A percentile compares a stretch with the other conserved stretches of the same genome.
These are phyloP conservation scores for Lomographa bimaculata DNA, from an alignment of 2,888 invertebrate species.

Conservation along the genomic window DNA sequence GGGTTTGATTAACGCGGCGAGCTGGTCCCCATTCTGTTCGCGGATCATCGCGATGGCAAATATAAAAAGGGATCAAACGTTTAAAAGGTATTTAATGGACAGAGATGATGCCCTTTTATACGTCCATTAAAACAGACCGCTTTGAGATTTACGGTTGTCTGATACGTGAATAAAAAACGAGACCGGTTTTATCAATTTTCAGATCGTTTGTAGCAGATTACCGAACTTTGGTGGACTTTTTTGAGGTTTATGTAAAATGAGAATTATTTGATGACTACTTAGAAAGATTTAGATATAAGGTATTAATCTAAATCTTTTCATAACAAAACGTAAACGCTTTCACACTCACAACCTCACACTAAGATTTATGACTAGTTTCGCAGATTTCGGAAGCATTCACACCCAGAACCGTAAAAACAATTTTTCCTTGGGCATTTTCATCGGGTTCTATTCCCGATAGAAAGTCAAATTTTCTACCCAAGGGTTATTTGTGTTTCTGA, in stretches of 20 bases:
- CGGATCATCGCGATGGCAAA: conserved; percentile 73
- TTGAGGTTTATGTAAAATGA: conserved; percentile 24
- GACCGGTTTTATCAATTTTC: conserved; percentile 60
- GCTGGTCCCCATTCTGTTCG: conserved; percentile 64
- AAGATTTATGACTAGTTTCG: no score
- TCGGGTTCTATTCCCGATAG: no score
- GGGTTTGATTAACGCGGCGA: conserved; percentile 71
- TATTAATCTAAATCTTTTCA: no score
- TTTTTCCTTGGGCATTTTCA: no score
- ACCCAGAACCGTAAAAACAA: no score
- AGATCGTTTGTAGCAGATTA: conserved; percentile 69
- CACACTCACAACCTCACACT: no score
- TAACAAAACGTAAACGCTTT: no score
- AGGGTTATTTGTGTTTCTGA: no score
- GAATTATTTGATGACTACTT: conserved; percentile 1
- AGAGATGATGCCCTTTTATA: conserved; percentile 78
- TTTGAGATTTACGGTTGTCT: conserved; percentile 73
- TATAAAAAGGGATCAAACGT: conserved; percentile 83
- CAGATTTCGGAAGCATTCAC: no score
- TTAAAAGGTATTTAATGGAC: conserved; percentile 83
- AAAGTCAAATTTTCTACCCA: no score
- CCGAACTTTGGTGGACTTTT: conserved; percentile 30
- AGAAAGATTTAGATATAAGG: no score
- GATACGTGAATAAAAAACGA: conserved; percentile 65
- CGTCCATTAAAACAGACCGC: conserved; percentile 77